A percentile compares a stretch with the other conserved stretches of the same genome.
These are phyloP conservation scores for Timandra comae DNA, from an alignment of 2,888 invertebrate species.

Conservation along the genomic window DNA sequence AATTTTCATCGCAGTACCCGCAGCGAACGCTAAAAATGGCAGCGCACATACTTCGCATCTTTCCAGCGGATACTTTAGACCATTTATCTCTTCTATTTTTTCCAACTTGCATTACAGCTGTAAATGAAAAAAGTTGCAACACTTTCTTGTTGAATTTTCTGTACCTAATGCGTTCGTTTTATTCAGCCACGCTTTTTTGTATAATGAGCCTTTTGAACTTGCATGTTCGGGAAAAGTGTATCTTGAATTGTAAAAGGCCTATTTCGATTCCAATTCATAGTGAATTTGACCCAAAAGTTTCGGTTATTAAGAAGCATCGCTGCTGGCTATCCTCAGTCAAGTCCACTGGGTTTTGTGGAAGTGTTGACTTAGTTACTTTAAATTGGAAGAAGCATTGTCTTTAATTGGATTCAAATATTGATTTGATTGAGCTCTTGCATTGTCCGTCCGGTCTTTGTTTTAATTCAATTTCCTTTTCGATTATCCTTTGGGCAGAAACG, in stretches of 20 bases:
- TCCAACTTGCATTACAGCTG: conserved; percentile 16
- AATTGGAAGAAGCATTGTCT: conserved; percentile 4
- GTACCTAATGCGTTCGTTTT: conserved; percentile 40
- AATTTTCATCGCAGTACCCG: too few species aligned
- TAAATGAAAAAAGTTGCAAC: conserved; percentile 31
- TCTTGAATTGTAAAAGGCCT: conserved; percentile 7
- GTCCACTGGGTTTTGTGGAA: conserved; percentile 1
- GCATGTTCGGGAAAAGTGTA: conserved; percentile 1
- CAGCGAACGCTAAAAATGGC: not conserved
- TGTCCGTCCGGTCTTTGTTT: too few species aligned
- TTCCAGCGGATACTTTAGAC: conserved; percentile 1
- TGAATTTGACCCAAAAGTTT: conserved; percentile 9
- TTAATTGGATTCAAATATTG: conserved; percentile 6
- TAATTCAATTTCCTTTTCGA: too few species aligned
- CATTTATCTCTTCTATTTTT: conserved; percentile 4
- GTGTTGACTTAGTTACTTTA: conserved; percentile 4
- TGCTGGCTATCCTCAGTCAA: not conserved
- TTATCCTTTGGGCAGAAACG: too few species aligned
- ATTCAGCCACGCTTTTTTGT: conserved; percentile 18
- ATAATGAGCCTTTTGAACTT: conserved; percentile 25
- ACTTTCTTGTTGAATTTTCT: conserved; percentile 37
- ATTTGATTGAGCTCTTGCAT: too few species aligned
- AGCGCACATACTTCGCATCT: not conserved
- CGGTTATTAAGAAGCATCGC: not conserved
- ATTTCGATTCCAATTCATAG: conserved; percentile 26